Evolutionary conservation across 2,113 vertebrate species (phyloP).

Genomic region (Steatornis caripensis): DNA sequence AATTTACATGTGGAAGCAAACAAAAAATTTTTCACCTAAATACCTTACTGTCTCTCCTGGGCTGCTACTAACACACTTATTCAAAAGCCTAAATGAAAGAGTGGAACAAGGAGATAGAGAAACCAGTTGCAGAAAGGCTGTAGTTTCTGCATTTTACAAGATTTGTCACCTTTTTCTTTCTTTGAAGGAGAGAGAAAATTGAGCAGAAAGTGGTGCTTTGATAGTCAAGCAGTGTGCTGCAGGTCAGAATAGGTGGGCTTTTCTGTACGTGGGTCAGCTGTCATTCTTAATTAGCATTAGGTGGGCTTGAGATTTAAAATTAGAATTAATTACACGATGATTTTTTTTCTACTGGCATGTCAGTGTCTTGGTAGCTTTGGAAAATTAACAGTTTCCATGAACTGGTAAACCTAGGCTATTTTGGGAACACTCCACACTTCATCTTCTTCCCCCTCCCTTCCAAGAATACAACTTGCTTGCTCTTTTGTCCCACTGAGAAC

Average conservation of each 20-base stretch:
- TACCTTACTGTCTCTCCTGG: no score
- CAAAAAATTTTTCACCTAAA: neutral
- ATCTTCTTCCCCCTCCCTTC: neutral
- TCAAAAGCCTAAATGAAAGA: neutral
- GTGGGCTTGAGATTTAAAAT: neutral
- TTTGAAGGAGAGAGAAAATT: neutral
- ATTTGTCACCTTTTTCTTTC: neutral
- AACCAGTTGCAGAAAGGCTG: neutral
- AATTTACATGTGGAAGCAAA: neutral
- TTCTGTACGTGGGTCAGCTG: neutral
- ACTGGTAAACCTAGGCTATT: neutral
- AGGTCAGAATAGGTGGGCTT: neutral
- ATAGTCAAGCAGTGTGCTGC: neutral
- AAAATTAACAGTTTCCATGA: conserved; percentile 24
- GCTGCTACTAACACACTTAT: no score
- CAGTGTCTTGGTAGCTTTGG: neutral
- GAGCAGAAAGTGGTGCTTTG: neutral
- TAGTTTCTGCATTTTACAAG: neutral
- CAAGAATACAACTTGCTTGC: neutral
- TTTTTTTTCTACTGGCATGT: neutral
- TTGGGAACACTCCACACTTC: neutral
- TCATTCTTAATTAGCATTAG: neutral
- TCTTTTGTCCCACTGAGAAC: neutral
- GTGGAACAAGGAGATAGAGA: neutral
- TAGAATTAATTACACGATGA: neutral